Evolutionary conservation across 2,113 vertebrate species (phyloP), one percentile per base, ranked within the genome.

Genomic region (Uria aalge): DNA sequence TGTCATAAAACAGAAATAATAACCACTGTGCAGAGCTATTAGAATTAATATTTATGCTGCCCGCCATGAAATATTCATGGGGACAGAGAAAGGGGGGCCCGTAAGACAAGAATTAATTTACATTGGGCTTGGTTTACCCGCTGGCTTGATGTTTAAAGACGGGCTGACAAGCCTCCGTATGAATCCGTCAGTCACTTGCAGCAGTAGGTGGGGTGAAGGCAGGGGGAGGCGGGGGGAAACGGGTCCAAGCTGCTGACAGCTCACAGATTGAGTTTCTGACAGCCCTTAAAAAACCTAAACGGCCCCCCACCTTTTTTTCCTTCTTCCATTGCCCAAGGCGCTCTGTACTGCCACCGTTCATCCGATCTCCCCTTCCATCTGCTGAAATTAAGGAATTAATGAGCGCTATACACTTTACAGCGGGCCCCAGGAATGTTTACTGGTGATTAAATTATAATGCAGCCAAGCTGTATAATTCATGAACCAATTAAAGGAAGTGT

Each of bases 401-500:
- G 99, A 99, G 99, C 97, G 98, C 98, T 99, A 98, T 98, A 97
- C 98, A 98, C 99, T 99, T 99, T 99, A 99, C 98, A 98, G 98
- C 97, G 96, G 97, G 99, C 98, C 99, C 99, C 98, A 94, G 98
- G 99, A 99, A 99, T 99, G 99, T 99, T 99, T 99, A 99, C 99
- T 98, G 99, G 98, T 99, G 99, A 99, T 99, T 99, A 99, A 99
- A 99, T 99, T 99, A 99, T 99, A 99, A 99, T 99, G 99, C 95
- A 92, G 98, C 98, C 97, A 67, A 98, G 99, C 99, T 99, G 99
- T 99, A 99, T 99, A 99, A 99, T 99, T 99, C 99, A 99, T 99
- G 98, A 99, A 98, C 99, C 99, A 99, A 99, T 99, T 99, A 99
- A 99, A 99, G 99, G 98, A 99, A 99, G 99, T 99, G 99, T 99